Conservation (phyloP, 2,797 vertebrate genomes). For the Mycteria americana region DNA sequence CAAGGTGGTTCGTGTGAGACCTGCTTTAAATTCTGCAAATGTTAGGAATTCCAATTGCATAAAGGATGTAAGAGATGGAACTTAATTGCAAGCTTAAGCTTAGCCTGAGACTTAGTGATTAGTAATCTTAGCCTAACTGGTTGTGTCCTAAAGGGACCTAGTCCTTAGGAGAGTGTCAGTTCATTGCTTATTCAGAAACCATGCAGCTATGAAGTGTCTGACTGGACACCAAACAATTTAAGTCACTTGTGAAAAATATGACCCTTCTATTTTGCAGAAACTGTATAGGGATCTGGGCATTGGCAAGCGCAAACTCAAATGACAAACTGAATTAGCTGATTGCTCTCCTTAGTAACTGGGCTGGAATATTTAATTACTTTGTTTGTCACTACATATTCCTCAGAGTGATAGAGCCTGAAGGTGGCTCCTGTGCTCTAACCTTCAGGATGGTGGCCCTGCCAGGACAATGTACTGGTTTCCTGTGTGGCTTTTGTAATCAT, state of each 20-base stretch:
- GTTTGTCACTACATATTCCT: not conserved
- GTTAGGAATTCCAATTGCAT: not conserved
- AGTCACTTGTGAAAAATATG: not conserved
- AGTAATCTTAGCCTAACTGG: not conserved
- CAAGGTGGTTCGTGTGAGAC: not conserved
- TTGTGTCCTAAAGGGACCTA: not conserved
- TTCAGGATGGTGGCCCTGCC: not conserved
- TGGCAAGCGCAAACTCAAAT: not conserved
- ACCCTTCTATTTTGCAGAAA: not conserved
- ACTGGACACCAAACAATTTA: not conserved
- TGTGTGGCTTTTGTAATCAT: not conserved
- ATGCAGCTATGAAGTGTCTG: not conserved
- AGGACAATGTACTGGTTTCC: not conserved
- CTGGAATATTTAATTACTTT: not conserved
- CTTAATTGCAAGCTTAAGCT: not conserved
- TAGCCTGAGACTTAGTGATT: not conserved
- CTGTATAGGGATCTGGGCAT: not conserved
- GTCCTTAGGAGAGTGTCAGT: not conserved
- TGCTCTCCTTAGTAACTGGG: not conserved
- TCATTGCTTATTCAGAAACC: not conserved
- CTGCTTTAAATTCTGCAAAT: not conserved
- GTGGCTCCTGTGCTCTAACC: not conserved
- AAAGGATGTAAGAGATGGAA: not conserved
- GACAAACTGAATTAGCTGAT: not conserved
- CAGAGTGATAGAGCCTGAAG: not conserved